Evolutionary conservation across 2,888 invertebrate species (phyloP).

Genomic region (Orgyia antiqua): DNA sequence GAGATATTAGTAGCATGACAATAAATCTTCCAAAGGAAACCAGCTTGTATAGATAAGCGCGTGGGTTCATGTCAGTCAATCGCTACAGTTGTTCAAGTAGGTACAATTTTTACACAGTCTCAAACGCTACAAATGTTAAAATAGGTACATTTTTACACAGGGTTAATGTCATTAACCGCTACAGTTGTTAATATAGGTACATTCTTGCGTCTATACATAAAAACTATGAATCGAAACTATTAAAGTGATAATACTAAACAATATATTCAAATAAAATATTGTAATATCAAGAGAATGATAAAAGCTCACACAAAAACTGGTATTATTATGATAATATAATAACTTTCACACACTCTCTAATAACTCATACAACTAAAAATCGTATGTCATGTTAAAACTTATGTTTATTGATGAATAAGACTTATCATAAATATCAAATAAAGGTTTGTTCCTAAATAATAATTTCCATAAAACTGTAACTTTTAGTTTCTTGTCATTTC

Average conservation of each 20-base stretch:
- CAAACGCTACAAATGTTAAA: constrained; percentile 14
- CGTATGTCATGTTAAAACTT: constrained; percentile 14
- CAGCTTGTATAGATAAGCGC: constrained; percentile 69
- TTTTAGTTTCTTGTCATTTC: constrained; percentile 32
- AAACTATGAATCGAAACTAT: too few species aligned
- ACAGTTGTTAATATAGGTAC: too few species aligned
- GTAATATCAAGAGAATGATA: constrained; percentile 11
- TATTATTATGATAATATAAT: constrained; percentile 19
- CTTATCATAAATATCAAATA: constrained; percentile 25
- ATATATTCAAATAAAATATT: too few species aligned
- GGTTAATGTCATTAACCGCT: too few species aligned
- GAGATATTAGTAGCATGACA: constrained; percentile 65
- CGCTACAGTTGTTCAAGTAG: constrained; percentile 44
- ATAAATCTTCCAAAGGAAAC: constrained; percentile 68
- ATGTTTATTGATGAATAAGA: constrained; percentile 24
- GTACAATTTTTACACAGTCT: constrained; percentile 4
- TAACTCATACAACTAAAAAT: constrained; percentile 14
- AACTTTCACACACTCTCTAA: constrained; percentile 11
- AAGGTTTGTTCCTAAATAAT: constrained; percentile 18
- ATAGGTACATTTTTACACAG: too few species aligned
- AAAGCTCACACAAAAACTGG: constrained; percentile 14
- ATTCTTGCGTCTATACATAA: too few species aligned
- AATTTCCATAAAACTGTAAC: constrained; percentile 32
- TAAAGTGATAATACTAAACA: too few species aligned
- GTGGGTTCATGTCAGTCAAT: constrained; percentile 54